phyloP scores from a whole-genome alignment of 2,113 vertebrate species.

The Psephotus haematonotus region DNA sequence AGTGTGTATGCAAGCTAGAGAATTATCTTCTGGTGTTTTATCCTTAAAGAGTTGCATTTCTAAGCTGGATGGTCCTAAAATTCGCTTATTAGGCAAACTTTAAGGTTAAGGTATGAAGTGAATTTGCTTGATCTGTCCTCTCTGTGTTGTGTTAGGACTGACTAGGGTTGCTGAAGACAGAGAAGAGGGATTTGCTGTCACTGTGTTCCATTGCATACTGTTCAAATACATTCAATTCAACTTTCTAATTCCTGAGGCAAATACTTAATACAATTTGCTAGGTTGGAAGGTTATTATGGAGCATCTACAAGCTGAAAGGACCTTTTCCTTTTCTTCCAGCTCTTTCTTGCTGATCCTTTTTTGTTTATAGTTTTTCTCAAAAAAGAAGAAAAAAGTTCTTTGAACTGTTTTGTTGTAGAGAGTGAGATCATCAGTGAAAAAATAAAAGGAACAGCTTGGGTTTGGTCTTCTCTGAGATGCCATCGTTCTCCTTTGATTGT shows the following conservation, averaged over 20 bases:
- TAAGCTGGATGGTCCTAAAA: not conserved
- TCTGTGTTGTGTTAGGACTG: not conserved
- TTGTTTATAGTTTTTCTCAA: constrained; percentile 22
- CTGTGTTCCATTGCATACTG: constrained; percentile 16
- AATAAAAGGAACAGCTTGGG: not conserved
- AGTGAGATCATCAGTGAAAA: constrained; percentile 57
- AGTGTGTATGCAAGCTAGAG: not conserved
- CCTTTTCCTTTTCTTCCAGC: not conserved
- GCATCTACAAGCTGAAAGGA: constrained; percentile 51
- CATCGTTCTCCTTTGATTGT: constrained; percentile 11
- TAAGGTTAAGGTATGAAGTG: not conserved
- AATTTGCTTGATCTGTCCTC: not conserved
- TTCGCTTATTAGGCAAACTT: not conserved
- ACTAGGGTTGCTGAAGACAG: not conserved
- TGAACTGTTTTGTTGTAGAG: constrained; percentile 8
- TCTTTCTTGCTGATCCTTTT: constrained; percentile 21
- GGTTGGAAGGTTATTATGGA: constrained; percentile 39
- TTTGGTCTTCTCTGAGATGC: constrained; percentile 35
- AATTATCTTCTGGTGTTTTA: not conserved
- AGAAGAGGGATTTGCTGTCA: constrained; percentile 18
- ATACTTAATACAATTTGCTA: constrained; percentile 30
- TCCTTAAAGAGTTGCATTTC: not conserved
- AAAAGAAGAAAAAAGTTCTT: constrained; percentile 36
- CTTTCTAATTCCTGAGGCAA: constrained; percentile 56
- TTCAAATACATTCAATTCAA: constrained; percentile 43